Evolutionary conservation across 2,888 invertebrate genomes (phyloP), one percentile per base, ranked within the genome.

Genomic region (Lochmaea capreae): DNA sequence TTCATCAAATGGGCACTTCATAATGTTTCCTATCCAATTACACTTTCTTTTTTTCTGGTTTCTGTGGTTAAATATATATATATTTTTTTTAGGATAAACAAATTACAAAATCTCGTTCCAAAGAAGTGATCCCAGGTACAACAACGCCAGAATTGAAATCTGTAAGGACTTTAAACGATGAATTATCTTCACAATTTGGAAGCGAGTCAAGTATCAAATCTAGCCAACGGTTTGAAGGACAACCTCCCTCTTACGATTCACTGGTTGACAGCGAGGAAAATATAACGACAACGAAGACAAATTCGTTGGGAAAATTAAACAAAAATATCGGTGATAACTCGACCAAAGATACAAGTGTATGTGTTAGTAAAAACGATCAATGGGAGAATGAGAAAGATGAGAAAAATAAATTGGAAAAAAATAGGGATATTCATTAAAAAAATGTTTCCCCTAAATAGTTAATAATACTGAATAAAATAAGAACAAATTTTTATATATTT

Each of bases 61-160:
- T 59, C n/a, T 22, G 22, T 54, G 18, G 61, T 33, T 58, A 4
- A 26, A 65, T 26, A 26, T 42, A 14, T n/a, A n/a, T 54, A 33
- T 65, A 22, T 67, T 58, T 39, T 72, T 75, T 78, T 70, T 67
- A 80, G 79, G 77, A 79, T 26, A 65, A 71, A 52, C 66, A 58
- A n/a, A 69, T 72, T 42, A 76, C 76, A 33, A 79, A 79, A 65
- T 65, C 76, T 1, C 14, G 72, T 11, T 79, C 79, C n/a, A 80
- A 78, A 65, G 79, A 79, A 69, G 39, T 76, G 14, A 33, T 79
- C 5, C 70, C 76, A 5, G 79, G 77, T 43, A 72, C 14, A 6
- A 62, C 67, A 14, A 76, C 73, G 0, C 75, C 79, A n/a, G 76
- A 77, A 12, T 59, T 81, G 18, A 79, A 79, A 68, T 77, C 79